Evolutionary conservation across 2,113 vertebrate species (phyloP), one percentile per base, ranked within the genome.

Genomic region (Heterocephalus glaber): DNA sequence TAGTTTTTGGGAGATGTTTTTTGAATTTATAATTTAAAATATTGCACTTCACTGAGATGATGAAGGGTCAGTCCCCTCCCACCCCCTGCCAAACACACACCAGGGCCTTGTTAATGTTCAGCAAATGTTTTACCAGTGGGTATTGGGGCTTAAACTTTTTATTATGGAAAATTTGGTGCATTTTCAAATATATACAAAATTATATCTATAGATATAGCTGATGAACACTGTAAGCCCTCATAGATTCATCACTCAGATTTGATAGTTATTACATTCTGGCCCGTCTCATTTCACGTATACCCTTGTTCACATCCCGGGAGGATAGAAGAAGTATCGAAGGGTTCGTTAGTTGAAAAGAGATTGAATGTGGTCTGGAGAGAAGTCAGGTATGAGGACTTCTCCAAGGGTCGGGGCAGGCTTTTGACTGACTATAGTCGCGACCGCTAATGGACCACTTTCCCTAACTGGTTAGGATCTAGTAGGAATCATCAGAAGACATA

Each of bases 11-110:
- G 56, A 93, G 49, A 68, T 61, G 33, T 8, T 79, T 89, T 93
- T 90, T 19, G 65, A 95, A 66, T 47, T 90, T 77, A 61, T 49
- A 14, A 80, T 83, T 85, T 88, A 66, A 95, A 95, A 65, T 35
- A 35, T 1, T 58, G 1, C 5, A 58, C 58, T 91, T 91, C 10
- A 74, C 44, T 83, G 16, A 96, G 68, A 86, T 90, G 49, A 93
- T 65, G 8, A 49, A 47, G 44, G 61, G 7, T 52, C 28, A n/a
- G 12, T 19, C 4, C 24, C 8, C 24, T 14, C 56, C 17, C 13
- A 22, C 41, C 3, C n/a, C 44, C 56, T 20, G 17, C 56, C 16
- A 17, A 58, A 58, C 56, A 58, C 5, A 17, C 56, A 58, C 56
- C 54, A 70, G 17, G 35, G 28, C 44, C 41, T 47, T 6, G 33